A percentile compares a stretch with the other conserved stretches of the same genome.
Evolutionary conservation across 2,113 vertebrate species (phyloP).

Genomic region (Rhabdomys dilectus): DNA sequence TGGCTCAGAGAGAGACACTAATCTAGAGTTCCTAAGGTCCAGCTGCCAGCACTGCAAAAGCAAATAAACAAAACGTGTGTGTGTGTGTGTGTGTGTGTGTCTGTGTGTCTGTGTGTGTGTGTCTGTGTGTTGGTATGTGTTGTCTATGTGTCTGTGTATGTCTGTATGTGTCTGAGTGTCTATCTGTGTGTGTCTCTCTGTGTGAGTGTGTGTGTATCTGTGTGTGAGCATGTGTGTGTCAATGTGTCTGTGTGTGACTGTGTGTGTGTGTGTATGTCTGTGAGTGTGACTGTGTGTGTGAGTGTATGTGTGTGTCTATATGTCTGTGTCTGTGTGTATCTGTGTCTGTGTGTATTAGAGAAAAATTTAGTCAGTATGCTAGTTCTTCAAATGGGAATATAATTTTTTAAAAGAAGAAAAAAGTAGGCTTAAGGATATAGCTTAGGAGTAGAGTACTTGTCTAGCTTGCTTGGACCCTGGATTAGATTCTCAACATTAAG

Average conservation of each 20-base stretch:
- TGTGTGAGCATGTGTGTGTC: not conserved
- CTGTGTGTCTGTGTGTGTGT: not conserved
- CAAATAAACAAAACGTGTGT: not conserved
- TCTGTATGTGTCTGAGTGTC: not conserved
- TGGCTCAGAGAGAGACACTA: not conserved
- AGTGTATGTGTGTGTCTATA: too few relatives aligned
- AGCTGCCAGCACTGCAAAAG: not conserved
- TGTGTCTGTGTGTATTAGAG: not conserved
- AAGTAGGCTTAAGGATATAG: not conserved
- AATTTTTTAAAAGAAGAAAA: not conserved
- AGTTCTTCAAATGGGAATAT: not conserved
- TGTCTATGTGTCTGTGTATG: not conserved
- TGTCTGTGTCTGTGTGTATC: not conserved
- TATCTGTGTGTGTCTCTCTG: too few relatives aligned
- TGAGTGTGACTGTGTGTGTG: not conserved
- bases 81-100: too few relatives aligned
- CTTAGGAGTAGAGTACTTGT: not conserved
- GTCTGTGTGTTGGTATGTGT: not conserved
- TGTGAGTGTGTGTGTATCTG: not conserved
- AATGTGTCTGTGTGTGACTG: not conserved
- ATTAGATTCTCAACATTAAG: not conserved
- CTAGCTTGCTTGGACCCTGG: not conserved
- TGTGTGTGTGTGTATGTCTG: not conserved
- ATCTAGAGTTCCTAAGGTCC: not conserved
- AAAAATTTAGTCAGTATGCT: not conserved